Evolutionary conservation across 2,888 invertebrate species (phyloP), one percentile per base, ranked within the genome.

Genomic region (Oscheius sp.): DNA sequence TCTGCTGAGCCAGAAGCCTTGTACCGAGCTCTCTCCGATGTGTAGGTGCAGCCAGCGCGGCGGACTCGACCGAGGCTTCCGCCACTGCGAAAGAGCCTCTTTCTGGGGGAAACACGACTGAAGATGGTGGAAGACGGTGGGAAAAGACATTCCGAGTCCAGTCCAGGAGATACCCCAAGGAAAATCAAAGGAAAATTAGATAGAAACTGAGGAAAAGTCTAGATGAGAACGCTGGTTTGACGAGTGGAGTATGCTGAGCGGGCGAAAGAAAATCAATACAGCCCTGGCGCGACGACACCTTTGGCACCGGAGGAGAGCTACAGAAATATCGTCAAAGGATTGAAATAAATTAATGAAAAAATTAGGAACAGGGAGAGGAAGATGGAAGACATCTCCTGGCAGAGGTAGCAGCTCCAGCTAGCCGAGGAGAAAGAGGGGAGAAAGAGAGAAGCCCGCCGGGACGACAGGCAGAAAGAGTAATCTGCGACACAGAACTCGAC

Each of bases 251-350:
- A 35, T 35, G 35, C 35, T 35, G 35, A 35, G 61, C 61, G 21
- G 66, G 49, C 64, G 49, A 35, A n/a, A 27, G 66, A 66, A 66
- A 66, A 66, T 66, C 66, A 49, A 66, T 66, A 66, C 12, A n/a
- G 21, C 41, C 23, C 21, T 25, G 58, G 27, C 29, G 58, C n/a
- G 58, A 41, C 18, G 61, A 61, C 43, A 41, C 61, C 61, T 18
- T 2, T 66, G 66, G 66, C 66, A 66, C 23, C 25, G 64, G 66
- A 66, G 27, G 21, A 25, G 43, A 21, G 43, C 25, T 55, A 12
- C 61, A 43, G 43, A 61, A 0, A 41, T 18, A n/a, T 35, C 21
- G 13, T 41, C 12, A 21, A 43, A 61, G 16, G 18, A 21, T 41
- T 7, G 23, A 18, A 61, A 13, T 12, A 35, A 7, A 49, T 7